A percentile compares a stretch with the other conserved stretches of the same genome.
Evolutionary conservation across 2,888 invertebrate genomes (phyloP).

Genomic region (Seira musarum): DNA sequence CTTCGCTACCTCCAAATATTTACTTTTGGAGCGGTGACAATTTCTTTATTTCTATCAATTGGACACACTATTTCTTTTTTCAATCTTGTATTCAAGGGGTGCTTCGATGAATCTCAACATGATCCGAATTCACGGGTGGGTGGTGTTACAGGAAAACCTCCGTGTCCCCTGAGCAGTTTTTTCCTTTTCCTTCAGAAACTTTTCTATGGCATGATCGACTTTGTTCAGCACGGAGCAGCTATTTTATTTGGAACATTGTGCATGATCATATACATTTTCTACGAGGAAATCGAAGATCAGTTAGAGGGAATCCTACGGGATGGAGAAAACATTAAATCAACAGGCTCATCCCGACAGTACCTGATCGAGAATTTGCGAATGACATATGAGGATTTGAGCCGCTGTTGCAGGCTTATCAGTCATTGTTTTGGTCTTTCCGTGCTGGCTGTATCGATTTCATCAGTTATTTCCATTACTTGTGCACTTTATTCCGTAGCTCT

Average conservation of each 20-base stretch:
- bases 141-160: slow-evolving; percentile 29
- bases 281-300: slow-evolving; percentile 38
- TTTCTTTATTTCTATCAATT: slow-evolving; percentile 15
- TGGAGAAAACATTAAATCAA: neutral
- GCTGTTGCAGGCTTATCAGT: slow-evolving; percentile 38
- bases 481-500: slow-evolving; percentile 33
- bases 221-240: slow-evolving; percentile 38
- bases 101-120: slow-evolving; percentile 15
- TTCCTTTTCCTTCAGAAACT: slow-evolving; percentile 37
- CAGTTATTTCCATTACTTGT: slow-evolving; percentile 42
- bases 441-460: slow-evolving; percentile 34
- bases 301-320: slow-evolving; percentile 21
- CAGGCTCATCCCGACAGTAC: neutral
- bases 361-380: slow-evolving; percentile 37
- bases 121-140: neutral
- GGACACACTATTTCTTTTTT: slow-evolving; percentile 27
- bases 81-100: slow-evolving; percentile 27
- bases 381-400: slow-evolving; percentile 39
- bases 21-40: neutral
- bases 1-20: too few relatives aligned
- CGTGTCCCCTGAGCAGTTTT: slow-evolving; percentile 33
- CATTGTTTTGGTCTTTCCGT: slow-evolving; percentile 39
- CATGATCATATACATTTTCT: slow-evolving; percentile 38
- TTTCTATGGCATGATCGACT: slow-evolving; percentile 43
- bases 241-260: slow-evolving; percentile 45